These are phyloP conservation scores for Mya arenaria DNA, from an alignment of 1,140 invertebrate genomes.

Conservation along the genomic window DNA sequence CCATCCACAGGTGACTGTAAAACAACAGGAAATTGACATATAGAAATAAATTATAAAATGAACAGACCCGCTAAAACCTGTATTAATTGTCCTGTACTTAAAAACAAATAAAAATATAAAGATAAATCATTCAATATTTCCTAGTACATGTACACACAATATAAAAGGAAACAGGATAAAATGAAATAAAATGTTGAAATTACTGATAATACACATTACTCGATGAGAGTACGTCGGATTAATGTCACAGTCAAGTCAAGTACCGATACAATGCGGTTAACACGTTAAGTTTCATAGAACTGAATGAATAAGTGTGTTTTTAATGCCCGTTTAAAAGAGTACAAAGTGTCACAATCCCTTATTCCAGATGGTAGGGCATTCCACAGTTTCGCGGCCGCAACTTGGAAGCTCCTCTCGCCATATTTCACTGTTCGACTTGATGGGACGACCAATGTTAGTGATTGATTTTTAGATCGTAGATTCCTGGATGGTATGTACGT, in stretches of 20 bases:
- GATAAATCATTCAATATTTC: neutral
- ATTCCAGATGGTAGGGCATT: neutral
- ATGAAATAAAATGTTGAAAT: neutral
- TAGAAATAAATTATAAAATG: too few relatives aligned
- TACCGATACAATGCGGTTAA: too few relatives aligned
- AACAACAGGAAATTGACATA: too few relatives aligned
- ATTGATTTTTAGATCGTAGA: neutral
- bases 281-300: neutral
- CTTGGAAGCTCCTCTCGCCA: neutral
- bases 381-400: neutral
- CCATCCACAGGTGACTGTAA: too few relatives aligned
- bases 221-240: too few relatives aligned
- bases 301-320: neutral
- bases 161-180: neutral
- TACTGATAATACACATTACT: neutral
- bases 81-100: too few relatives aligned
- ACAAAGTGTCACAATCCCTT: neutral
- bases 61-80: too few relatives aligned
- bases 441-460: neutral
- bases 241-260: too few relatives aligned
- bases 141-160: neutral
- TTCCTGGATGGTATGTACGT: neutral
- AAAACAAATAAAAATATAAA: neutral
- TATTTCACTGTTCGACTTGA: neutral
- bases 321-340: conserved; percentile 1